These are phyloP conservation scores for Cydia amplana DNA, from an alignment of 1,140 invertebrate genomes.

Conservation along the genomic window DNA sequence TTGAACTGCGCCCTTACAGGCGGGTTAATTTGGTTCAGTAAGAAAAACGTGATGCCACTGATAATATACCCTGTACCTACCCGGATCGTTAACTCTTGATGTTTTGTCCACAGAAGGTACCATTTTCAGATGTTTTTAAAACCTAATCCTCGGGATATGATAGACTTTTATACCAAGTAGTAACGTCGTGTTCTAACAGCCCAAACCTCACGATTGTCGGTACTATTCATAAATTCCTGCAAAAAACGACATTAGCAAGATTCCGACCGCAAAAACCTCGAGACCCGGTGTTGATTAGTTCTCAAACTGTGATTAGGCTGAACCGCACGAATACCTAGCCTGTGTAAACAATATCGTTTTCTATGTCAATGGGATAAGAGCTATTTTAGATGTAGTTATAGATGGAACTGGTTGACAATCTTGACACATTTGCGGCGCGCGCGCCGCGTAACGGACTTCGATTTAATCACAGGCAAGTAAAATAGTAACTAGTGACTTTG, in stretches of 20 bases:
- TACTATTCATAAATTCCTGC: background rate
- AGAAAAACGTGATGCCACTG: too few relatives aligned
- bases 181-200: too few relatives aligned
- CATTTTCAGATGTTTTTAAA: too few relatives aligned
- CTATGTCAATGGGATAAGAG: background rate
- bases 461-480: background rate
- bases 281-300: background rate
- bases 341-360: background rate
- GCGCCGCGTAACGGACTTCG: background rate
- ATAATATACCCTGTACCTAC: too few relatives aligned
- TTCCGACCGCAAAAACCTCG: background rate
- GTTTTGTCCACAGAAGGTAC: too few relatives aligned
- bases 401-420: background rate
- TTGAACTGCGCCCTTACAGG: too few relatives aligned
- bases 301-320: background rate
- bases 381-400: background rate
- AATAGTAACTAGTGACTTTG: too few relatives aligned
- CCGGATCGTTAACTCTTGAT: too few relatives aligned
- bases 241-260: slow-evolving; percentile 9
- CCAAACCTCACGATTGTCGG: background rate
- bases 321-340: background rate
- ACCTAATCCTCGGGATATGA: too few relatives aligned
- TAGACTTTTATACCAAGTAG: too few relatives aligned
- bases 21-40: too few relatives aligned
- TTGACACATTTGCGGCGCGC: slow-evolving; percentile 6